A percentile compares a stretch with the other conserved stretches of the same genome.
Conservation (phyloP, 2,797 vertebrate genomes). For the Halcyon leucocephala region DNA sequence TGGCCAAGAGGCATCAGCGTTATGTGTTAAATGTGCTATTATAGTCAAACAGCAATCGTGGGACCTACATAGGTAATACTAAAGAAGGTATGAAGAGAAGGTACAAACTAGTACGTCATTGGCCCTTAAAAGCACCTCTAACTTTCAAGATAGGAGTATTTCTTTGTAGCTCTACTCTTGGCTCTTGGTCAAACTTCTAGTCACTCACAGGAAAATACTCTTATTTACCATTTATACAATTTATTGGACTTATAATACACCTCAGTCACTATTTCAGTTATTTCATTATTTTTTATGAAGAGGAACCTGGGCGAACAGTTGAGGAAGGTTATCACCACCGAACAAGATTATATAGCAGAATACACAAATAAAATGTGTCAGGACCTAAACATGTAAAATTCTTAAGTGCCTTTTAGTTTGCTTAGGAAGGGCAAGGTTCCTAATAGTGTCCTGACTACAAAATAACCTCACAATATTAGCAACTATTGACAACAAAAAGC, state of each 20-base stretch:
- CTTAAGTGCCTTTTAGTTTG: not conserved
- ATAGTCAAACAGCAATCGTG: not conserved
- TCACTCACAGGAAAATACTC: not conserved
- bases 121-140: not conserved
- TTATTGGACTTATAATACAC: constrained; percentile 11
- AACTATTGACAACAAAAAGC: not conserved
- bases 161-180: not conserved
- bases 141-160: not conserved
- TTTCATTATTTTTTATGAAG: constrained; percentile 37
- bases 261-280: not conserved
- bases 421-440: not conserved
- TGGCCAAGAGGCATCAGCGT: fast-evolving
- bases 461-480: not conserved
- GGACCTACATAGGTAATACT: not conserved
- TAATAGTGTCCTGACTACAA: not conserved
- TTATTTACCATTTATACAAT: not conserved
- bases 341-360: not conserved
- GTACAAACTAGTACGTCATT: not conserved
- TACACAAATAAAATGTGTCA: constrained; percentile 15
- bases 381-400: not conserved
- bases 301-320: not conserved
- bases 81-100: not conserved
- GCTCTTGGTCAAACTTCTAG: not conserved
- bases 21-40: not conserved
- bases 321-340: not conserved